Conservation (phyloP, 2,888 invertebrate species). For the Caenorhabditis plicata region DNA sequence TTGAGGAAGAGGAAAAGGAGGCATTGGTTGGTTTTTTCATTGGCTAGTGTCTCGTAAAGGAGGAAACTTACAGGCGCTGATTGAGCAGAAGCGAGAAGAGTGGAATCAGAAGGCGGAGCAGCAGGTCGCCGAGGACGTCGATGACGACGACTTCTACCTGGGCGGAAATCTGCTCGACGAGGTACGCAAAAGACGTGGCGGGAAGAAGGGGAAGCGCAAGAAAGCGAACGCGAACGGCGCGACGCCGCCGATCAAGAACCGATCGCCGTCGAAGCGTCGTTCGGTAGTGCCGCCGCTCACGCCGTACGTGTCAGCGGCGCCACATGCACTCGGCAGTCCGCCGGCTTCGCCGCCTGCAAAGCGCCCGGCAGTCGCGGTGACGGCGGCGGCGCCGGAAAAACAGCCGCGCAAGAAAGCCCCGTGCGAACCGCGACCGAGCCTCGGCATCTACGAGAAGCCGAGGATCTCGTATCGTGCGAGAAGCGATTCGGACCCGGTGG, state of each 20-base stretch:
- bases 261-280: constrained; percentile 28
- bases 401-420: not conserved
- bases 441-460: constrained; percentile 18
- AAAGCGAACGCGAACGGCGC: not conserved
- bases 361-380: not conserved
- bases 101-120: constrained; percentile 46
- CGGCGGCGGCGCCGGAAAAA: not conserved
- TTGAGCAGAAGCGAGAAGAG: constrained; percentile 48
- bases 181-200: constrained; percentile 37
- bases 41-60: not conserved
- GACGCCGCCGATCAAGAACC: not conserved
- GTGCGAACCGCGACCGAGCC: constrained; percentile 6
- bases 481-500: not conserved
- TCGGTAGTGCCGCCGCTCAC: constrained; percentile 6
- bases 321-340: constrained; percentile 18
- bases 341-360: constrained; percentile 15
- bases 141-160: constrained; percentile 20
- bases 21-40: constrained; percentile 75
- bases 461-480: constrained; percentile 8
- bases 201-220: constrained; percentile 1
- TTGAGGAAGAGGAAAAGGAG: constrained; percentile 81
- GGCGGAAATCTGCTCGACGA: constrained; percentile 35
- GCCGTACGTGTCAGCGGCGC: constrained; percentile 21
- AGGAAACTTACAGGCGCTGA: constrained; percentile 37
- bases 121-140: not conserved